These are phyloP conservation scores for Drusus annulatus DNA, from an alignment of 1,140 invertebrate genomes.

Conservation along the genomic window DNA sequence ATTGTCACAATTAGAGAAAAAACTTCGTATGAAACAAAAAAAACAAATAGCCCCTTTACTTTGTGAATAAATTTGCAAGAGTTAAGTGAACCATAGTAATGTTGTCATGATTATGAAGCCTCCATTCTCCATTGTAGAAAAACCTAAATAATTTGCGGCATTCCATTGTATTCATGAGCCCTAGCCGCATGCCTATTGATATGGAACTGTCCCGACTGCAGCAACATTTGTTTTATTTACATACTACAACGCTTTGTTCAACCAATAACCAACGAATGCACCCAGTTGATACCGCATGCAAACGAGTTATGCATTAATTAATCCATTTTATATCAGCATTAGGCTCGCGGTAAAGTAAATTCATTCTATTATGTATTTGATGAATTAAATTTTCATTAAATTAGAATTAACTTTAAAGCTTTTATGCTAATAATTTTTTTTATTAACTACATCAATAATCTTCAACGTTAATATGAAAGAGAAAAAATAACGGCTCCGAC, in stretches of 20 bases:
- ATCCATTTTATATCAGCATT: constrained; percentile 38
- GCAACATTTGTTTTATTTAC: constrained; percentile 53
- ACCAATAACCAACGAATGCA: constrained; percentile 48
- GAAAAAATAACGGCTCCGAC: too few relatives aligned
- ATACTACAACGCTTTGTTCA: constrained; percentile 43
- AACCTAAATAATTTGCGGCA: constrained; percentile 30
- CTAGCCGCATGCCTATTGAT: constrained; percentile 43
- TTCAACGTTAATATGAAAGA: too few relatives aligned
- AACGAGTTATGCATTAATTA: constrained; percentile 51
- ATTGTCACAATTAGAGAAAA: too few relatives aligned
- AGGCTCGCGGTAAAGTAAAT: constrained; percentile 9
- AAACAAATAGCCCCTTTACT: too few relatives aligned
- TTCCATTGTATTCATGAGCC: constrained; percentile 54
- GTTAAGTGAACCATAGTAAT: background rate
- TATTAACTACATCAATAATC: too few relatives aligned
- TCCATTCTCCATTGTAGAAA: constrained; percentile 33
- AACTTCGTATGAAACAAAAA: too few relatives aligned
- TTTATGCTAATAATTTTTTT: too few relatives aligned
- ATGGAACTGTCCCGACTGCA: constrained; percentile 34
- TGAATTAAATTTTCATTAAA: too few relatives aligned
- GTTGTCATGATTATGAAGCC: constrained; percentile 3
- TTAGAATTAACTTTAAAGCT: too few relatives aligned
- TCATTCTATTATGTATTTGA: background rate
- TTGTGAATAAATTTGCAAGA: too few relatives aligned
- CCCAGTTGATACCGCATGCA: constrained; percentile 47